phyloP scores from a whole-genome alignment of 2,113 vertebrate genomes.

The pig (Sus scrofa) region T2T-Sscrofa CM000818.6:7017001-7017500 shows the following conservation, averaged over 20 bases:
- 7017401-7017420: background rate
- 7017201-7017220: background rate
- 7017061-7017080: background rate
- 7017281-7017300: background rate
- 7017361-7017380: background rate
- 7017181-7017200: background rate
- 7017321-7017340: background rate
- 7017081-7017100: background rate
- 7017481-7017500: background rate
- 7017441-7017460: background rate
- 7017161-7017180: background rate
- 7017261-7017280: background rate
- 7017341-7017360: background rate
- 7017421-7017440: background rate
- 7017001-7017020: slow-evolving; percentile 77
- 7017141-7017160: background rate
- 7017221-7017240: background rate
- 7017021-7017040: slow-evolving; percentile 57
- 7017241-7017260: background rate
- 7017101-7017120: background rate
- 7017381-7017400: background rate
- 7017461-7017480: background rate
- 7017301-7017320: background rate
- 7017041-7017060: background rate
- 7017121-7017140: background rate